Evolutionary conservation across 2,113 vertebrate species (phyloP).

Genomic region (Platanista minor): DNA sequence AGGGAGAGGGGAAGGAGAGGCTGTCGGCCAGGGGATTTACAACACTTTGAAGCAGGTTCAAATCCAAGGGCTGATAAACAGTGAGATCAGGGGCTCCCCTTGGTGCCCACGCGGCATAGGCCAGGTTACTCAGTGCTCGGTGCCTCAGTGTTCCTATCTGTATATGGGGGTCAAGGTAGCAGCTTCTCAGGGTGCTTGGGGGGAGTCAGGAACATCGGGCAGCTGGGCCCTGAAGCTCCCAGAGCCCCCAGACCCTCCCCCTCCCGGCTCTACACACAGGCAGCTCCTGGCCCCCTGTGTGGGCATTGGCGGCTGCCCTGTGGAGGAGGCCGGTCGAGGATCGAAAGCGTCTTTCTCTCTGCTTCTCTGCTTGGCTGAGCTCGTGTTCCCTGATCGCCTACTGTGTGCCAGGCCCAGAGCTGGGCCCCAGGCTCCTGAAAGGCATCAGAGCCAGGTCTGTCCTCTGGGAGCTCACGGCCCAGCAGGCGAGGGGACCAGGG

Average conservation of each 20-base stretch:
- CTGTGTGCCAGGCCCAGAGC: background rate
- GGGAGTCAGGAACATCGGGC: background rate
- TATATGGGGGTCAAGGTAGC: rapidly evolving
- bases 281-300: background rate
- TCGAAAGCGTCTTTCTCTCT: background rate
- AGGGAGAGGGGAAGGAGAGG: too few relatives aligned
- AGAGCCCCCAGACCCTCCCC: rapidly evolving
- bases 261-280: background rate
- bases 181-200: background rate
- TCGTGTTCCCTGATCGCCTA: rapidly evolving
- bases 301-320: background rate
- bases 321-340: rapidly evolving
- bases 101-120: rapidly evolving
- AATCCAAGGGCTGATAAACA: background rate
- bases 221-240: background rate
- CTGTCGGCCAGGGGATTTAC: rapidly evolving
- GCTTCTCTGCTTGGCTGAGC: rapidly evolving
- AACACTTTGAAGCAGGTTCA: background rate
- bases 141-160: background rate
- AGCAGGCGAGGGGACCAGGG: background rate
- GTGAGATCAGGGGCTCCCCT: rapidly evolving
- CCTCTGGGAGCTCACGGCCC: background rate
- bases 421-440: too few relatives aligned
- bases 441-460: background rate
- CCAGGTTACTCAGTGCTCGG: rapidly evolving